Evolutionary conservation across 2,797 vertebrate genomes (phyloP), one percentile per base, ranked within the genome.

Genomic region (Amazonetta brasiliensis): DNA sequence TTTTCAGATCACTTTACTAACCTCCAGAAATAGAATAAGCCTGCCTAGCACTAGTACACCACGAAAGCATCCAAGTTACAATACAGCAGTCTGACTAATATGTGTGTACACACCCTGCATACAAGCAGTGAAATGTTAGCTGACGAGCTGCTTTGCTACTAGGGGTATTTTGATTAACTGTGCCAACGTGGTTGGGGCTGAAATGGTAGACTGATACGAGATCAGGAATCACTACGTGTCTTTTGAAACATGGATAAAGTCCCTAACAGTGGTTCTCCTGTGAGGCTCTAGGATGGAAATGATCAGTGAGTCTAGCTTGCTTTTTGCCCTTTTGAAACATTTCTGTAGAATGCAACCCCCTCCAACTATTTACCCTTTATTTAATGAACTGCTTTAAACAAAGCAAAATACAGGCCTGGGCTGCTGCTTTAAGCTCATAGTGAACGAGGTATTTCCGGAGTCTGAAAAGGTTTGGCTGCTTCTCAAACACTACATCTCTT

Each of bases 141-240:
- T 77, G 21, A 28, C 31, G 46, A 25, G 44, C 91, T 94, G 72
- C 82, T 81, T 72, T 84, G 63, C 94, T 95, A 62, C 72, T 78
- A 58, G n/a, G 43, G 43, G 12, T 60, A 62, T 95, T 96, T 78
- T 35, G 8, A 11, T 75, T 93, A 92, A 84, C 83, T 89, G 76
- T 91, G 80, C 77, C 74, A 81, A 28, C 25, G 2, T 0, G 1
- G 52, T 63, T 39, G 59, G 67, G 55, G 59, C 52, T 2, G 0
- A 89, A 87, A 89, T 1, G 73, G 22, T 73, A 52, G 73, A 13
- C 41, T 78, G 63, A 76, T 92, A 71, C 69, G 43, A 37, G 55
- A 52, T 76, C 71, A 59, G 74, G 28, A 89, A 54, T 79, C 39
- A 21, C 69, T 59, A n/a, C 18, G 48, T 48, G 35, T 44, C 37